phyloP scores from a whole-genome alignment of 2,888 invertebrate species.

The Metacarcinus magister region DNA sequence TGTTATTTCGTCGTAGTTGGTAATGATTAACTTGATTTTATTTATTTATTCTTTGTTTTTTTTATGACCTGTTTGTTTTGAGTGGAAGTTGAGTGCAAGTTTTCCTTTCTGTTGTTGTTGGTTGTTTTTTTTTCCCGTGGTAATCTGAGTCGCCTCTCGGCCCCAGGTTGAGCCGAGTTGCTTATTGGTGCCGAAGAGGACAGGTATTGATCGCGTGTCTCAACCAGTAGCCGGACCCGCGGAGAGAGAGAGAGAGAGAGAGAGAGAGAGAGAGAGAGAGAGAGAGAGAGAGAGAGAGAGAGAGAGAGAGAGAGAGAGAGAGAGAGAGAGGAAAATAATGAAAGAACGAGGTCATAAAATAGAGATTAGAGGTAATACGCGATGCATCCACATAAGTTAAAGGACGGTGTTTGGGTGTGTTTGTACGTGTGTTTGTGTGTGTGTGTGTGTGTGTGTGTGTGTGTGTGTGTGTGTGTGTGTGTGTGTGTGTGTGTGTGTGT shows the following conservation, averaged over 20 bases:
- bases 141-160: background rate
- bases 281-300: conserved; percentile 36
- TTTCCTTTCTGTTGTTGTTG: background rate
- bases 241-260: conserved; percentile 48
- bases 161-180: background rate
- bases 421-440: conserved; percentile 29
- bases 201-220: conserved; percentile 36
- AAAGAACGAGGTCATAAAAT: background rate
- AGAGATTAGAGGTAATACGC: background rate
- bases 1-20: too few species aligned
- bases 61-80: background rate
- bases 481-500: conserved; percentile 10
- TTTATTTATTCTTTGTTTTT: background rate
- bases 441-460: background rate
- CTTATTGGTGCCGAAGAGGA: conserved; percentile 33
- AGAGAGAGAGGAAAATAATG: background rate
- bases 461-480: conserved; percentile 19
- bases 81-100: background rate
- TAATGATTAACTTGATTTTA: background rate
- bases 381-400: conserved; percentile 13
- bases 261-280: conserved; percentile 46
- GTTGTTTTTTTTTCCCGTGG: background rate
- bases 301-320: background rate
- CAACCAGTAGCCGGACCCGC: background rate
- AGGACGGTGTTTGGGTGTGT: background rate